Evolutionary conservation across 2,888 invertebrate species (phyloP).

Genomic region (Chaetogeoica ovagalla): DNA sequence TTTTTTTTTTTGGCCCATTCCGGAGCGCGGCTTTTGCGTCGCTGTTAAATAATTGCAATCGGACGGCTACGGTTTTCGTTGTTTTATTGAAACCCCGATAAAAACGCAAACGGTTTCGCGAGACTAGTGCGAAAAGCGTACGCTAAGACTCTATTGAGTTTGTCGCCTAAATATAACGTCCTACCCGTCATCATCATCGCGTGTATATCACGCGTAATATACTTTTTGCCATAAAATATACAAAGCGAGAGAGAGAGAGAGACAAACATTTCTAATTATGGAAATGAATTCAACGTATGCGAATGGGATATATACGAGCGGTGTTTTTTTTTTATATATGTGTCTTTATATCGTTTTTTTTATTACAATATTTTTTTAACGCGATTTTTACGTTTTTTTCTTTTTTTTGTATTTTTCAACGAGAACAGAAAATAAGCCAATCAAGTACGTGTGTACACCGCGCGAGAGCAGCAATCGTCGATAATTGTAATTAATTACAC

Average conservation of each 20-base stretch:
- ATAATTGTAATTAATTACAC: constrained; percentile 15
- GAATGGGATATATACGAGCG: not conserved
- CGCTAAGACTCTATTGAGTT: constrained; percentile 6
- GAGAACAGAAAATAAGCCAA: constrained; percentile 5
- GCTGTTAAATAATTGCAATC: too few species aligned
- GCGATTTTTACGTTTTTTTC: too few species aligned
- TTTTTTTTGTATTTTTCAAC: too few species aligned
- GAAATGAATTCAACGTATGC: not conserved
- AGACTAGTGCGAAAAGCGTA: not conserved
- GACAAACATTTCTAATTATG: constrained; percentile 16
- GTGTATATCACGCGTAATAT: too few species aligned
- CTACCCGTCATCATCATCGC: not conserved
- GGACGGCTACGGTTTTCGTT: not conserved
- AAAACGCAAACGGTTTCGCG: not conserved
- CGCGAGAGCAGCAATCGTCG: not conserved
- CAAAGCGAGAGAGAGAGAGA: not conserved
- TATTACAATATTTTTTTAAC: too few species aligned
- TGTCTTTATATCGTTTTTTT: too few species aligned
- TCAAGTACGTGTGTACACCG: not conserved
- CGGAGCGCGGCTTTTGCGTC: too few species aligned
- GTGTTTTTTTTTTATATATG: too few species aligned
- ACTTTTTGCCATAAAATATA: constrained; percentile 12
- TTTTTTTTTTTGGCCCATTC: too few species aligned
- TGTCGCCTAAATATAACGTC: not conserved
- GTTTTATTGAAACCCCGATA: not conserved